phyloP scores from a whole-genome alignment of 2,113 vertebrate genomes.

The Lasiurus borealis region DNA sequence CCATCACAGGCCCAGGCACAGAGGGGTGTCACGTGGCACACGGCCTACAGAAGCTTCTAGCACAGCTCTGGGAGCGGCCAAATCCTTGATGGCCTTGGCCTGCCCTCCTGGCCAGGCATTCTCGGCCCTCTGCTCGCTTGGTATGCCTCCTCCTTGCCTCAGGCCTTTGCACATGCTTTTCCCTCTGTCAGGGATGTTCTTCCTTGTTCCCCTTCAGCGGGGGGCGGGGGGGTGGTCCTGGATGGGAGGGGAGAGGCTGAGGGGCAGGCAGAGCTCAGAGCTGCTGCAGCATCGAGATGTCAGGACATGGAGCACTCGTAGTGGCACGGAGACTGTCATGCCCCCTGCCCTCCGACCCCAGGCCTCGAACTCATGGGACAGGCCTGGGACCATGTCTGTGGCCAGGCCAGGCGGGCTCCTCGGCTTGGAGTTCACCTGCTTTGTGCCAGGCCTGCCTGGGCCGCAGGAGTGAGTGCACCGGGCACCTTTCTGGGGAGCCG shows the following conservation, averaged over 20 bases:
- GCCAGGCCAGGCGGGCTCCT: background rate
- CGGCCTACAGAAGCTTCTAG: background rate
- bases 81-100: background rate
- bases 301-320: too few species aligned
- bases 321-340: fast-evolving
- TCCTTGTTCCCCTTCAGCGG: background rate
- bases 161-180: background rate
- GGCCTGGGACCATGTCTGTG: background rate
- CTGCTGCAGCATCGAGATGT: background rate
- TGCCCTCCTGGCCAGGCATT: background rate
- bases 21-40: too few species aligned
- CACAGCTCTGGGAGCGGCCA: background rate
- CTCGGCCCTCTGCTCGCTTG: too few species aligned
- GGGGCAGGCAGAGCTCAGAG: background rate
- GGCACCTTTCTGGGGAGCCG: background rate
- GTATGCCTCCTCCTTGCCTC: background rate
- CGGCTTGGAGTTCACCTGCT: too few species aligned
- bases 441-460: background rate
- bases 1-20: background rate
- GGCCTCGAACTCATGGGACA: background rate
- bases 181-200: background rate
- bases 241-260: background rate
- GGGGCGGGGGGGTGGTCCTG: background rate
- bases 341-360: too few species aligned
- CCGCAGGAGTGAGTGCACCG: background rate